Evolutionary conservation across 2,113 vertebrate species (phyloP).

Genomic region (Tragelaphus imberbis): DNA sequence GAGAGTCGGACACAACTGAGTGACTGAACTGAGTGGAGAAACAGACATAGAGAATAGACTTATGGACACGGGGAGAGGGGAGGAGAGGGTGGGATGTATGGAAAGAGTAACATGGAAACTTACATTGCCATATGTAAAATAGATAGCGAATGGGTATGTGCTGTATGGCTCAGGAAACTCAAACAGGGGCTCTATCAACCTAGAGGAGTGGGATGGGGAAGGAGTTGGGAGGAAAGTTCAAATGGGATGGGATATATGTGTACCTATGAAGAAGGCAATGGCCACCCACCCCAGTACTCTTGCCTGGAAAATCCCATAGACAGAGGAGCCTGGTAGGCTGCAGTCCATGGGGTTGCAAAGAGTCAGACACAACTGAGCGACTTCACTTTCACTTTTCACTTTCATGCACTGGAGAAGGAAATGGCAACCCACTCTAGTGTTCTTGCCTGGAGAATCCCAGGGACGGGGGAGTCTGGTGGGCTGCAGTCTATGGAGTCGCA

Average conservation of each 20-base stretch:
- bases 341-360: no score
- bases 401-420: no score
- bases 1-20: no score
- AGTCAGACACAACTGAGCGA: accelerated
- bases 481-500: no score
- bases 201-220: not conserved
- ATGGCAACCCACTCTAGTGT: no score
- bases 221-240: not conserved
- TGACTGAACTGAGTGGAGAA: not conserved
- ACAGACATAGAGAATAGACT: not conserved
- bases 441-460: no score
- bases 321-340: no score
- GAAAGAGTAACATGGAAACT: not conserved
- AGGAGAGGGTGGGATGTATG: not conserved
- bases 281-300: no score
- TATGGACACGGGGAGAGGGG: not conserved
- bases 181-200: not conserved
- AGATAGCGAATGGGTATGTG: not conserved
- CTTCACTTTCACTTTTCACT: no score
- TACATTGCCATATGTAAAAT: not conserved
- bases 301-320: no score
- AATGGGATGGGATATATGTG: not conserved
- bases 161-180: not conserved
- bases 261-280: not conserved
- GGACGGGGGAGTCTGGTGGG: no score